Evolutionary conservation across 2,113 vertebrate genomes (phyloP), one percentile per base, ranked within the genome.

Genomic region (Centropus bengalensis): DNA sequence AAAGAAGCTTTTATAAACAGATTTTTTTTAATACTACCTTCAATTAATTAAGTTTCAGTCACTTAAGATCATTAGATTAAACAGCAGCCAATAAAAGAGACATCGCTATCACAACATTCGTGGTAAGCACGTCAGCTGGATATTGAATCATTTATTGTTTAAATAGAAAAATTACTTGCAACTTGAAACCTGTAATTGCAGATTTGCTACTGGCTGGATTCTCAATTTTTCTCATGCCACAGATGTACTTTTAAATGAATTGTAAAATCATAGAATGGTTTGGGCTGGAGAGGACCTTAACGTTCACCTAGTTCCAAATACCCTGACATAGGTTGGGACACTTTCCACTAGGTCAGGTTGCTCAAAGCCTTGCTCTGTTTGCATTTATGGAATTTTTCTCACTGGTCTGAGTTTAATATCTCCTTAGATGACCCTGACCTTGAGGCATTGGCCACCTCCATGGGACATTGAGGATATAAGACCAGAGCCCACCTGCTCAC

Each of bases 1-100:
- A 91, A 96, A 90, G 55, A 20, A 81, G 44, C 17, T 18, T 94
- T 82, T 77, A 40, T 86, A 67, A 93, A 58, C 68, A 91, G 79
- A 83, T 71, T 90, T 95, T 89, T 71, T 85, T 71, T 90, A 94
- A 84, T 60, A 36, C 44, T 36, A 24, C 56, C 20, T 93, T 86
- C 82, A 81, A 86, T 94, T 96, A 94, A 91, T 93, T 95, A 92
- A 81, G 12, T 83, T 83, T 70, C 80, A 94, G n/a, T 68, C 82
- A 45, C 78, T 96, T 95, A 94, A 91, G 80, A 93, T 60, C 22
- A 40, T 56, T 69, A 68, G 30, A 36, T 6, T 3, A 94, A 94
- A 94, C 27, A 76, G 60, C 66, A 91, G 49, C 64, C 82, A 75
- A 78, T 84, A 95, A 91, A 90, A 14, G 52, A 71, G 76, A 52